These are phyloP conservation scores for Sebastes trivittatus DNA, from an alignment of 2,797 vertebrate genomes.

Conservation along the genomic window DNA sequence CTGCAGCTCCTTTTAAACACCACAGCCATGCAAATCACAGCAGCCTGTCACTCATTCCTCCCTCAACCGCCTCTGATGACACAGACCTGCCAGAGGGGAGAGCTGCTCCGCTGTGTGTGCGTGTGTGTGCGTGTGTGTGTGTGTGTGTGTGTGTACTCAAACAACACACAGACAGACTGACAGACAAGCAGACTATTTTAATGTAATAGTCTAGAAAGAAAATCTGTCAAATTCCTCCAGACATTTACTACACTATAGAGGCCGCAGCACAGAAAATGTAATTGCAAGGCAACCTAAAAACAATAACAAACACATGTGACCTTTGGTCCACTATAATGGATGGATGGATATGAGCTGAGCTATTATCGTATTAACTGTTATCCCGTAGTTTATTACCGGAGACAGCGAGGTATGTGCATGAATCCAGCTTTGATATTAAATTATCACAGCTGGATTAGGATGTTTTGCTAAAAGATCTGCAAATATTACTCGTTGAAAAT, in stretches of 20 bases:
- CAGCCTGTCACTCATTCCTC: slow-evolving; percentile 68
- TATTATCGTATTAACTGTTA: slow-evolving; percentile 36
- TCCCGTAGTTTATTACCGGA: slow-evolving; percentile 57
- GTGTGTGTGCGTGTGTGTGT: slow-evolving; percentile 32
- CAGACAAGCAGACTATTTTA: slow-evolving; percentile 9
- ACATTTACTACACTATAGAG: background rate
- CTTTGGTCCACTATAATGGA: slow-evolving; percentile 21
- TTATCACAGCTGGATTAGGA: slow-evolving; percentile 78
- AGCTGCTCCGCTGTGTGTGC: slow-evolving; percentile 30
- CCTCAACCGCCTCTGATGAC: slow-evolving; percentile 65
- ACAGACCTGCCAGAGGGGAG: slow-evolving; percentile 64
- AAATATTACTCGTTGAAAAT: slow-evolving; percentile 31
- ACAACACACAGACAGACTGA: slow-evolving; percentile 6
- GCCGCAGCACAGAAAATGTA: background rate
- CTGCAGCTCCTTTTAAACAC: slow-evolving; percentile 76
- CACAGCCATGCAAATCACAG: slow-evolving; percentile 76
- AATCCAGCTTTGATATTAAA: slow-evolving; percentile 82
- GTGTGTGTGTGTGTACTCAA: slow-evolving; percentile 27
- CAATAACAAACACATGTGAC: slow-evolving; percentile 16
- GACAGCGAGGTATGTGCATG: slow-evolving; percentile 83
- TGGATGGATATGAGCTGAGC: slow-evolving; percentile 29
- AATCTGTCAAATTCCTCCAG: slow-evolving; percentile 10
- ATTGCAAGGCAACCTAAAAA: slow-evolving; percentile 12
- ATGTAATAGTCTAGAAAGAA: background rate
- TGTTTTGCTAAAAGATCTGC: slow-evolving; percentile 71